phyloP scores from a whole-genome alignment of 2,797 vertebrate genomes.

The Chrysocyon brachyurus region DNA sequence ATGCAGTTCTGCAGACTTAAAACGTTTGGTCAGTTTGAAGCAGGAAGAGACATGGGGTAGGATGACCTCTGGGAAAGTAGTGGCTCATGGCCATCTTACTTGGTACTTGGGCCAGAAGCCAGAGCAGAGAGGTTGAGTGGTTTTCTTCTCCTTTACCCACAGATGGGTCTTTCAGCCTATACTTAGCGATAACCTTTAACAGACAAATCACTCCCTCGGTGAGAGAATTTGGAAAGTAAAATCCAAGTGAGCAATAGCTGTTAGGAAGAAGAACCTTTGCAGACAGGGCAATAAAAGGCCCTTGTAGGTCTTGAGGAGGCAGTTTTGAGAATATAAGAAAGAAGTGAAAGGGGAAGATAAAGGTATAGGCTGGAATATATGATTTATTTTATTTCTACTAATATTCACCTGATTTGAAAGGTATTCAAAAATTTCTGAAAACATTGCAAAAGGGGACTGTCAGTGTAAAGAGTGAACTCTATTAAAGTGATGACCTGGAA shows the following conservation, averaged over 20 bases:
- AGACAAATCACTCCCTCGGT: rapidly evolving
- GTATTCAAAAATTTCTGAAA: background rate
- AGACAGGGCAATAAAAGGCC: rapidly evolving
- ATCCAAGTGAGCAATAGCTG: background rate
- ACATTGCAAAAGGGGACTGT: background rate
- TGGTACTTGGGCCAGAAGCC: background rate
- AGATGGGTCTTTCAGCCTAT: background rate
- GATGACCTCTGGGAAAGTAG: background rate
- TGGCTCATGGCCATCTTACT: background rate
- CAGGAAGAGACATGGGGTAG: background rate
- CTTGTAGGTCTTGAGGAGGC: background rate
- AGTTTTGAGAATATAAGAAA: background rate
- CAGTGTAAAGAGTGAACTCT: background rate
- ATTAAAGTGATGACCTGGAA: background rate
- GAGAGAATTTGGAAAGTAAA: background rate
- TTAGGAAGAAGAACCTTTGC: background rate
- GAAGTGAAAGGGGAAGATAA: background rate
- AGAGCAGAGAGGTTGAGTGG: no score
- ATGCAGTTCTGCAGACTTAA: background rate
- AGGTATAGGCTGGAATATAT: rapidly evolving
- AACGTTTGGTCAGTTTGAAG: background rate
- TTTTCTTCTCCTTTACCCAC: no score
- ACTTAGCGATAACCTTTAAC: background rate
- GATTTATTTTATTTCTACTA: background rate
- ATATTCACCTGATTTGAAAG: background rate